These are phyloP conservation scores for Andrena haemorrhoa DNA, from an alignment of 2,888 invertebrate genomes.

Conservation along the genomic window DNA sequence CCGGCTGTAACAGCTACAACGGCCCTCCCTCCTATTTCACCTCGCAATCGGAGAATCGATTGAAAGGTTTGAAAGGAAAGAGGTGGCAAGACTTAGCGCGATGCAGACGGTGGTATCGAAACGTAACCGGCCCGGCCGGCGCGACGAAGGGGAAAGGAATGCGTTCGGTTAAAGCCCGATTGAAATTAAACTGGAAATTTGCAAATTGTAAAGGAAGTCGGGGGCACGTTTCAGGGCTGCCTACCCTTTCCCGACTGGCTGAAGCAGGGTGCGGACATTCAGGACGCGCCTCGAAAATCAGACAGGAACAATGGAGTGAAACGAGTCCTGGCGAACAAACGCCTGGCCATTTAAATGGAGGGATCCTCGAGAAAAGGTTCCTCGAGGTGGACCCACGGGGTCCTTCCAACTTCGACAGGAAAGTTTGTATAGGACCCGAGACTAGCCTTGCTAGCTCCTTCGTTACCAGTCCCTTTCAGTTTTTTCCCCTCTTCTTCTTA, in stretches of 20 bases:
- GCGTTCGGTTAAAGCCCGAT: constrained; percentile 50
- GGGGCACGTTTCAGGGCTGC: constrained; percentile 33
- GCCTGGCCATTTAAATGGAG: constrained; percentile 78
- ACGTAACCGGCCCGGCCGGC: not conserved
- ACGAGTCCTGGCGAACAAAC: constrained; percentile 72
- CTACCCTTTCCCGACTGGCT: constrained; percentile 44
- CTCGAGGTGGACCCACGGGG: constrained; percentile 69
- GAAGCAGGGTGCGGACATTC: constrained; percentile 52
- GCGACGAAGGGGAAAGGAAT: not conserved
- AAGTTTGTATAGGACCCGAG: constrained; percentile 72
- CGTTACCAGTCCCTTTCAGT: constrained; percentile 58
- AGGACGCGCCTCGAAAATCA: constrained; percentile 78
- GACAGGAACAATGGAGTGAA: constrained; percentile 78
- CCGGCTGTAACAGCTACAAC: too few relatives aligned
- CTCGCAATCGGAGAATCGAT: not conserved
- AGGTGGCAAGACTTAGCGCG: not conserved
- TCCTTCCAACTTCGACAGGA: constrained; percentile 68
- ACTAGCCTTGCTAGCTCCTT: constrained; percentile 59
- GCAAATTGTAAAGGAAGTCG: constrained; percentile 59
- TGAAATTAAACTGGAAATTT: constrained; percentile 70
- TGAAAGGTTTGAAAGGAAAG: not conserved
- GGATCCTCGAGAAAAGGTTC: constrained; percentile 70
- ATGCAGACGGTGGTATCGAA: not conserved
- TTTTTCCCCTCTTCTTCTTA: constrained; percentile 34
- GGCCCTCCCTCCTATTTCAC: not conserved